A percentile compares a stretch with the other conserved stretches of the same genome.
phyloP scores from a whole-genome alignment of 2,797 vertebrate genomes.

The Enteromius trimaculatus region DNA sequence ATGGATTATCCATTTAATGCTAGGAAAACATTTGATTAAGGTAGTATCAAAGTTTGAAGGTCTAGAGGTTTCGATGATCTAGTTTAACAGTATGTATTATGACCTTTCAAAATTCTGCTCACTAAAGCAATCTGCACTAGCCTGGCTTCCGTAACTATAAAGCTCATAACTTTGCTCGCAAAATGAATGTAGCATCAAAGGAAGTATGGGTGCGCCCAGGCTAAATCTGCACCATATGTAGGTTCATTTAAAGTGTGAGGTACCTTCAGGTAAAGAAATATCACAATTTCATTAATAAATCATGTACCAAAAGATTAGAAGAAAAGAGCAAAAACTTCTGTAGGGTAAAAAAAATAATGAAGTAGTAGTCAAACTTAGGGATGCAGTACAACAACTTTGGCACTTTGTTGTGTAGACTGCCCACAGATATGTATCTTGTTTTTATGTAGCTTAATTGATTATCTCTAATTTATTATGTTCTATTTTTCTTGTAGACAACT shows the following conservation, averaged over 20 bases:
- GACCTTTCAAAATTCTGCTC: neutral
- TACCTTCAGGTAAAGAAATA: neutral
- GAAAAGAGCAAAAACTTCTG: neutral
- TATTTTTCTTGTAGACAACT: conserved; percentile 73
- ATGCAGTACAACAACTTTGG: neutral
- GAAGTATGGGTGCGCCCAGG: too few relatives aligned
- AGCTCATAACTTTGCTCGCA: too few relatives aligned
- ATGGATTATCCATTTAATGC: neutral
- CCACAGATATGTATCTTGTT: neutral
- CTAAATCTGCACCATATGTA: neutral
- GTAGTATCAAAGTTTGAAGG: neutral
- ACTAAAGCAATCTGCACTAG: neutral
- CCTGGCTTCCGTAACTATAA: too few relatives aligned
- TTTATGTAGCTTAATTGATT: neutral
- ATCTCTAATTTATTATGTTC: neutral
- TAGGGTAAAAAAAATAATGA: neutral
- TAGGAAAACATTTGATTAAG: neutral
- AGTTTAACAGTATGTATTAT: neutral
- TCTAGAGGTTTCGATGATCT: neutral
- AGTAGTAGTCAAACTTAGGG: neutral
- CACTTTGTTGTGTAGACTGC: neutral
- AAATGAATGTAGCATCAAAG: too few relatives aligned
- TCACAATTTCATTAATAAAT: conserved; percentile 3
- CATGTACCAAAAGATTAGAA: neutral
- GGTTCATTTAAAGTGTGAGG: neutral